A percentile compares a stretch with the other conserved stretches of the same genome.
Conservation (phyloP, 2,797 vertebrate species). For the Anguilla marmorata region DNA sequence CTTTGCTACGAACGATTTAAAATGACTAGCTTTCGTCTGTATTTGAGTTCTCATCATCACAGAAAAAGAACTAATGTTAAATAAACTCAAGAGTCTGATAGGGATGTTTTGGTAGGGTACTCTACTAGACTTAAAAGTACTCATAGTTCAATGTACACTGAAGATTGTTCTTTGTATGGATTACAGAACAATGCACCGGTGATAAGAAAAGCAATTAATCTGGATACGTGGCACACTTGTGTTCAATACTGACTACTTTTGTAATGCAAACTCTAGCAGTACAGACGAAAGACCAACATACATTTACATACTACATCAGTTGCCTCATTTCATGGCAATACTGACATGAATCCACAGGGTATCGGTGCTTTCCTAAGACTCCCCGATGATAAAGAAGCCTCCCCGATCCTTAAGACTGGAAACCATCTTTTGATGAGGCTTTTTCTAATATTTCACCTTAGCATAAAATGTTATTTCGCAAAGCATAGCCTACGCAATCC, state of each 20-base stretch:
- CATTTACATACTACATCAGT: neutral
- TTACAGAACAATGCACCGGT: neutral
- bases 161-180: neutral
- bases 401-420: neutral
- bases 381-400: neutral
- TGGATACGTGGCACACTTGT: neutral
- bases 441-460: neutral
- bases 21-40: neutral
- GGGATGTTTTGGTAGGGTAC: neutral
- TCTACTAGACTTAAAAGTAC: neutral
- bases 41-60: neutral
- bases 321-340: neutral
- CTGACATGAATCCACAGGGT: neutral
- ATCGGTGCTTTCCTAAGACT: neutral
- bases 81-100: neutral
- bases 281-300: neutral
- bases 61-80: neutral
- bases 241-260: neutral
- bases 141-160: neutral
- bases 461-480: neutral
- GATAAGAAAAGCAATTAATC: neutral
- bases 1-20: neutral
- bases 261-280: neutral
- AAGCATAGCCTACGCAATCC: neutral
- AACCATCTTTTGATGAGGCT: neutral